Conservation (phyloP, 2,888 invertebrate genomes). For the Hermaeophaga mercurialis region DNA sequence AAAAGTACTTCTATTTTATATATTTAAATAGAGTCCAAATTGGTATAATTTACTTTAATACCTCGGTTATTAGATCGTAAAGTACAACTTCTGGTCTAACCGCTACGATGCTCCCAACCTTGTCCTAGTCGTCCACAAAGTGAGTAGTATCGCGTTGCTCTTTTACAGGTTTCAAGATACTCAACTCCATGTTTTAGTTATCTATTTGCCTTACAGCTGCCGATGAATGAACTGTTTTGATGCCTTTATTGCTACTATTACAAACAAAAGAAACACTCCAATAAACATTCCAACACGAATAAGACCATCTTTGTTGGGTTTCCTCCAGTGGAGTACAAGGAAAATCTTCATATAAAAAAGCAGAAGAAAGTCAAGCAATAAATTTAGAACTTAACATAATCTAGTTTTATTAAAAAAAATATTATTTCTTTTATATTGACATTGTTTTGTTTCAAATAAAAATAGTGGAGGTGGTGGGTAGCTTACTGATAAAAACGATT, state of each 20-base stretch:
- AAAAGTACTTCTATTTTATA: too few relatives aligned
- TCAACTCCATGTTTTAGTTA: constrained; percentile 52
- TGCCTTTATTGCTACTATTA: constrained; percentile 55
- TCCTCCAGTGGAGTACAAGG: constrained; percentile 23
- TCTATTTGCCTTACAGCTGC: constrained; percentile 51
- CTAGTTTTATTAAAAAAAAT: too few relatives aligned
- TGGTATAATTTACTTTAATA: too few relatives aligned
- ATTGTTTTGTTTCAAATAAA: too few relatives aligned
- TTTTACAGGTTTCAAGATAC: constrained; percentile 50
- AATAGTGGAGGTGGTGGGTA: too few relatives aligned
- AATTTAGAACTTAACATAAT: too few relatives aligned
- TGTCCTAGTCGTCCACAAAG: neutral
- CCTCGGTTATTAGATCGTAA: too few relatives aligned
- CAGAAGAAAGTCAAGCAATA: too few relatives aligned
- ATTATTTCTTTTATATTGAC: too few relatives aligned
- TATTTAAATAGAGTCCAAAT: too few relatives aligned
- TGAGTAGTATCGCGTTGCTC: constrained; percentile 37
- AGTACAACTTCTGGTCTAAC: constrained; percentile 1
- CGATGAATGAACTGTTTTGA: constrained; percentile 56
- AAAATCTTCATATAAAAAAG: too few relatives aligned
- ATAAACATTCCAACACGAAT: constrained; percentile 51
- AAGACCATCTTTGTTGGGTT: constrained; percentile 46
- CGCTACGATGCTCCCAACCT: neutral
- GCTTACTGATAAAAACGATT: too few relatives aligned
- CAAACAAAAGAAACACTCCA: constrained; percentile 52